These are phyloP conservation scores for Ctenicera cuprea DNA, from an alignment of 2,888 invertebrate genomes.

Conservation along the genomic window DNA sequence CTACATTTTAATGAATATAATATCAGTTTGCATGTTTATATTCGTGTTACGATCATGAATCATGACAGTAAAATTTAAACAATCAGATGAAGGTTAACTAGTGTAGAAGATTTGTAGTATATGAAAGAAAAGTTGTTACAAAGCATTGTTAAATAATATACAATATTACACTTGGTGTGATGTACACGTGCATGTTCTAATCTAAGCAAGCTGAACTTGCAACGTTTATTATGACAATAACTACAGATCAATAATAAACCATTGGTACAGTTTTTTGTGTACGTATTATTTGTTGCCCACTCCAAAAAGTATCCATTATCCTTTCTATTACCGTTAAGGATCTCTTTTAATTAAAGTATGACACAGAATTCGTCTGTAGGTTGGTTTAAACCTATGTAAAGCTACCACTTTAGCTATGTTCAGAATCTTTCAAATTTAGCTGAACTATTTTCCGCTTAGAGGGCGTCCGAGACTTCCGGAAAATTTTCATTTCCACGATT, in stretches of 20 bases:
- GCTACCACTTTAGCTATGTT: not conserved
- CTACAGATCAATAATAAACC: conserved; percentile 69
- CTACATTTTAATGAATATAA: conserved; percentile 33
- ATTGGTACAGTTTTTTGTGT: conserved; percentile 51
- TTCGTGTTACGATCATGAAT: conserved; percentile 43
- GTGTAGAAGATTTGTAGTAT: conserved; percentile 50
- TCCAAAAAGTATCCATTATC: conserved; percentile 20
- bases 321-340: conserved; percentile 4
- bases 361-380: not conserved
- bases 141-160: conserved; percentile 55
- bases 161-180: conserved; percentile 57
- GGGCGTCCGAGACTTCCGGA: not conserved
- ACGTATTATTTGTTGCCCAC: conserved; percentile 22
- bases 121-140: conserved; percentile 51
- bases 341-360: not conserved
- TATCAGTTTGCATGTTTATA: conserved; percentile 28
- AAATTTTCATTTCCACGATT: too few species aligned
- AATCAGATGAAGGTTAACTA: conserved; percentile 53
- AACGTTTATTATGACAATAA: conserved; percentile 72
- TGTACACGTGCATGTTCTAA: conserved; percentile 63
- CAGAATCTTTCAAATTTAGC: not conserved
- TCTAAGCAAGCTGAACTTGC: conserved; percentile 68
- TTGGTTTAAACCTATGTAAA: not conserved
- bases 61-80: conserved; percentile 48
- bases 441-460: not conserved